Percentiles rank a stretch among this genome's conserved stretches.
Evolutionary conservation across 2,888 invertebrate genomes (phyloP).

Genomic region (Drosophila phalerata): DNA sequence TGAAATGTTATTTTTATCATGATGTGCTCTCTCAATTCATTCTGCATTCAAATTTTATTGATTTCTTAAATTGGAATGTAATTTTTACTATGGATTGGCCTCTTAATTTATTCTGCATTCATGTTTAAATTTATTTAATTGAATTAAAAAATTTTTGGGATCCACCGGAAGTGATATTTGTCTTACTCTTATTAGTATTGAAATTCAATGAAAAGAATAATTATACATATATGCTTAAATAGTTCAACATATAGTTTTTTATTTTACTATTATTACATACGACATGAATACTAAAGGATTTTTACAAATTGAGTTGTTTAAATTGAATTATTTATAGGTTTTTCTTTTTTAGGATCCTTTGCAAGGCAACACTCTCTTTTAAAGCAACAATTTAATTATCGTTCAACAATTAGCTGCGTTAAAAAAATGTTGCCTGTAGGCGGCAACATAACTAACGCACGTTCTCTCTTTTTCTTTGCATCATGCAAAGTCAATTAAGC

Average conservation of each 20-base stretch:
- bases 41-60: no score
- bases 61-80: no score
- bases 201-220: background rate
- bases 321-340: background rate
- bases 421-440: conserved; percentile 23
- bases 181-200: background rate
- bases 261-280: background rate
- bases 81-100: no score
- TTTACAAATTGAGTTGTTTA: background rate
- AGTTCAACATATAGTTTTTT: background rate
- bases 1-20: no score
- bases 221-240: no score
- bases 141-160: no score
- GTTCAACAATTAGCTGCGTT: conserved; percentile 13
- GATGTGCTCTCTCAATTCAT: no score
- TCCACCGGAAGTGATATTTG: no score
- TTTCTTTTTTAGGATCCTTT: background rate
- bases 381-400: conserved; percentile 42
- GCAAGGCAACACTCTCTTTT: background rate
- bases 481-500: conserved; percentile 71
- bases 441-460: conserved; percentile 50
- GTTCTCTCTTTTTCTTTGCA: conserved; percentile 12
- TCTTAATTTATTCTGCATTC: no score
- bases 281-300: background rate
- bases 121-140: no score